Evolutionary conservation across 2,797 vertebrate genomes (phyloP).

Genomic region (Takifugu ocellatus): DNA sequence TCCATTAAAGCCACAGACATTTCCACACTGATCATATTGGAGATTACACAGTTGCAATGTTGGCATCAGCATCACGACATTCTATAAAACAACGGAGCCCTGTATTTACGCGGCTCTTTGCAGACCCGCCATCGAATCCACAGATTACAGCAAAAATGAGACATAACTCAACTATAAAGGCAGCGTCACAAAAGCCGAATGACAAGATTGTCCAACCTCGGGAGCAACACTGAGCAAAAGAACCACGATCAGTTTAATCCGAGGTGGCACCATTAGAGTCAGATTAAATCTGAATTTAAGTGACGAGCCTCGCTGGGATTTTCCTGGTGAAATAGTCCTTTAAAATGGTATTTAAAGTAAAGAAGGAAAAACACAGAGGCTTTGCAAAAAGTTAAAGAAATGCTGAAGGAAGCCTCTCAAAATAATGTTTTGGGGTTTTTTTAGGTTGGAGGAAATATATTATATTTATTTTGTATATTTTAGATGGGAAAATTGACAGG

Average conservation of each 20-base stretch:
- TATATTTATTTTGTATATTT: too few species aligned
- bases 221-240: background rate
- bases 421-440: too few species aligned
- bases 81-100: background rate
- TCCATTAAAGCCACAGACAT: background rate
- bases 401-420: too few species aligned
- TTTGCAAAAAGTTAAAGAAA: too few species aligned
- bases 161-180: background rate
- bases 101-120: background rate
- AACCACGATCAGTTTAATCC: background rate
- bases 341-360: too few species aligned
- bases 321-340: too few species aligned
- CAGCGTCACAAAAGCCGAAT: constrained; percentile 14
- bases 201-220: constrained; percentile 41
- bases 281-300: too few species aligned
- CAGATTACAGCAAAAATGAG: constrained; percentile 4
- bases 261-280: background rate
- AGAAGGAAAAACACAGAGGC: too few species aligned
- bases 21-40: background rate
- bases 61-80: background rate
- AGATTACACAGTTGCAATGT: background rate
- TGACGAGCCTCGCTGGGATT: too few species aligned
- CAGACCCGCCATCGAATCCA: background rate
- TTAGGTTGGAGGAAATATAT: too few species aligned
- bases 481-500: too few species aligned